Evolutionary conservation across 1,140 invertebrate genomes (phyloP).

Genomic region (Caenorhabditis elegans): WBcel235 BX284605.5:12882501-12883000

Average conservation of each 20-base stretch:
- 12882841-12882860: constrained; percentile 60
- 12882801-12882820: constrained; percentile 59
- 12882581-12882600: no score
- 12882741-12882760: neutral
- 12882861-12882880: constrained; percentile 48
- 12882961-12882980: constrained; percentile 51
- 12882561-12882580: no score
- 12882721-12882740: neutral
- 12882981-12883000: constrained; percentile 44
- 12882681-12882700: constrained; percentile 42
- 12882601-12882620: neutral
- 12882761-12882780: neutral
- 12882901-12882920: constrained; percentile 58
- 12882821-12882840: constrained; percentile 55
- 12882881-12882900: constrained; percentile 50
- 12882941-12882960: constrained; percentile 47
- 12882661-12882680: neutral
- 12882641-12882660: neutral
- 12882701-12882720: constrained; percentile 37
- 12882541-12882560: no score
- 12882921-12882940: constrained; percentile 49
- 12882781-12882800: constrained; percentile 51
- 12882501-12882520: no score
- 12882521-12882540: no score
- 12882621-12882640: neutral